Conservation (phyloP, 1,140 invertebrate genomes). For the Caenorhabditis brenneri region DNA sequence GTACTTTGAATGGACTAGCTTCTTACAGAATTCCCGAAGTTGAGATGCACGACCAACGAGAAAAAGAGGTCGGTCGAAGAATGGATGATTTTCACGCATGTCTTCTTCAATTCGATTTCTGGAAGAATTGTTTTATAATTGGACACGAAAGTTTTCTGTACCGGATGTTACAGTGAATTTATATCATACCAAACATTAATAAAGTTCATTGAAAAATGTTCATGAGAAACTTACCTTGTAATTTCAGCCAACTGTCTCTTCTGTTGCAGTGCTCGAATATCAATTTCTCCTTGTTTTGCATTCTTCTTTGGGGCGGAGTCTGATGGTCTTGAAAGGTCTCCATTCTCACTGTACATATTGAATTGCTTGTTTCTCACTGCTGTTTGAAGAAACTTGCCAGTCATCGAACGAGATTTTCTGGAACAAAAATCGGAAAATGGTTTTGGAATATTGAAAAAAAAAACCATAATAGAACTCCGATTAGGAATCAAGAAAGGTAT, state of each 20-base stretch:
- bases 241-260: constrained; percentile 98
- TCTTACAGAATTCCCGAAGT: constrained; percentile 91
- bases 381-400: constrained; percentile 48
- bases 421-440: too few species aligned
- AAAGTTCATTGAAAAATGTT: too few species aligned
- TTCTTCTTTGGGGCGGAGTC: constrained; percentile 70
- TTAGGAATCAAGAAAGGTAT: too few species aligned
- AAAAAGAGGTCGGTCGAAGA: constrained; percentile 96
- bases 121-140: too few species aligned
- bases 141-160: too few species aligned
- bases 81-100: constrained; percentile 95
- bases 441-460: too few species aligned
- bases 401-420: constrained; percentile 55
- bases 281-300: constrained; percentile 73
- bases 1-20: constrained; percentile 92
- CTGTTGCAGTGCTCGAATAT: constrained; percentile 95
- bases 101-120: constrained; percentile 77
- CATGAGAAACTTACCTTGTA: too few species aligned
- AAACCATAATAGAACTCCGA: too few species aligned
- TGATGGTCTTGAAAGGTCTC: constrained; percentile 58
- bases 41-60: constrained; percentile 84
- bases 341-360: constrained; percentile 68
- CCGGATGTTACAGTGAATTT: too few species aligned
- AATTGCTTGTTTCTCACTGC: constrained; percentile 54
- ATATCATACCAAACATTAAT: too few species aligned